phyloP scores from a whole-genome alignment of 1,140 invertebrate species.

The Neomicropteryx cornuta region DNA sequence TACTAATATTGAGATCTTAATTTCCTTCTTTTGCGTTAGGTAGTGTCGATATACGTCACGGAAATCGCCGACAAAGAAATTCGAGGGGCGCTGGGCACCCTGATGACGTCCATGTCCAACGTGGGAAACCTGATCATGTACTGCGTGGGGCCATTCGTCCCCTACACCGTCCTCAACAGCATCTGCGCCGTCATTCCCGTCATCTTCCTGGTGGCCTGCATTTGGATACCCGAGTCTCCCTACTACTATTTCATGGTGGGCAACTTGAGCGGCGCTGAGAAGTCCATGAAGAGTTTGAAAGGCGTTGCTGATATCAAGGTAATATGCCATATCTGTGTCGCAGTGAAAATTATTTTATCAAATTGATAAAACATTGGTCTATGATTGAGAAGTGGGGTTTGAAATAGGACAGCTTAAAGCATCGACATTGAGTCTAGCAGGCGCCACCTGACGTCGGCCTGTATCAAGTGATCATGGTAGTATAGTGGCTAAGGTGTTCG shows the following conservation, averaged over 20 bases:
- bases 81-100: constrained; percentile 52
- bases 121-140: constrained; percentile 47
- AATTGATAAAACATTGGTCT: not conserved
- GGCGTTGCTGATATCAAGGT: constrained; percentile 29
- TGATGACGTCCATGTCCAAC: constrained; percentile 57
- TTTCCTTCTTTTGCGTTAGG: constrained; percentile 31
- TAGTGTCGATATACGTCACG: constrained; percentile 53
- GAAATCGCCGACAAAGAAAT: constrained; percentile 59
- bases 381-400: not conserved
- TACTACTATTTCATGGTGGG: constrained; percentile 52
- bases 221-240: constrained; percentile 69
- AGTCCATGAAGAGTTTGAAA: constrained; percentile 32
- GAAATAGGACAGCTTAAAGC: no score
- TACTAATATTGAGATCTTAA: no score
- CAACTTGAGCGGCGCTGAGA: constrained; percentile 30
- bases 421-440: no score
- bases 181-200: constrained; percentile 33
- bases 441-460: no score
- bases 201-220: constrained; percentile 46
- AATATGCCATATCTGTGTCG: no score
- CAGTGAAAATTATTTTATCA: not conserved
- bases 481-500: no score
- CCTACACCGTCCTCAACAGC: constrained; percentile 37
- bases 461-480: no score
- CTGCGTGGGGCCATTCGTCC: constrained; percentile 42